Percentiles rank a stretch among this genome's conserved stretches.
These are phyloP conservation scores for Paguma larvata DNA, from an alignment of 2,797 vertebrate genomes.

Conservation along the genomic window DNA sequence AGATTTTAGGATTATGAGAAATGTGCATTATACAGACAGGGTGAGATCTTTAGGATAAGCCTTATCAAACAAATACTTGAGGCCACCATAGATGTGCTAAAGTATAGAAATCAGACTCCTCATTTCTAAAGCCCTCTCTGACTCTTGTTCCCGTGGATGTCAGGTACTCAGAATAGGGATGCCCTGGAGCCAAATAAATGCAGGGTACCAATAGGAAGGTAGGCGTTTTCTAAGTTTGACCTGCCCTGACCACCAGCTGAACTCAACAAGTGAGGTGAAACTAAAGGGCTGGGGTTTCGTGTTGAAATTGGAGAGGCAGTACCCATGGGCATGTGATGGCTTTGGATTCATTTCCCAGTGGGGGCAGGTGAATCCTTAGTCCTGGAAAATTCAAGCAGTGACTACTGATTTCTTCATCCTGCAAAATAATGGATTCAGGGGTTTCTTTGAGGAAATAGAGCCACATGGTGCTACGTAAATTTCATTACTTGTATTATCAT, in stretches of 20 bases:
- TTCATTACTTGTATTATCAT: slow-evolving; percentile 79
- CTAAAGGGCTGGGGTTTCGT: background rate
- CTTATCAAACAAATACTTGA: slow-evolving; percentile 38
- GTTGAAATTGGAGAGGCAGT: background rate
- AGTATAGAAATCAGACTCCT: background rate
- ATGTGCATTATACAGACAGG: background rate
- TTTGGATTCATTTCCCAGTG: background rate
- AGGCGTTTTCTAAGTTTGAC: background rate
- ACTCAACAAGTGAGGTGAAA: background rate
- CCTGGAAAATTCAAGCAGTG: slow-evolving; percentile 22
- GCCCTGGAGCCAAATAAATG: background rate
- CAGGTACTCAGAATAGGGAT: background rate
- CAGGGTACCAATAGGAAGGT: background rate
- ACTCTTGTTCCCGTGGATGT: background rate
- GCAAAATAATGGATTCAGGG: slow-evolving; percentile 51
- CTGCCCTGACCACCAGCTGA: background rate
- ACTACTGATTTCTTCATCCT: slow-evolving; percentile 11
- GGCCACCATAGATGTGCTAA: background rate
- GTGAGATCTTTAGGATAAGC: background rate
- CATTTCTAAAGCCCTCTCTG: background rate
- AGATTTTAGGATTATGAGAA: slow-evolving; percentile 49
- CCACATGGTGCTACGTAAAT: slow-evolving; percentile 68
- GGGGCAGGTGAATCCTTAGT: background rate
- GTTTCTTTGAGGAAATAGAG: slow-evolving; percentile 72
- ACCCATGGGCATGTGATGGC: background rate